Base-by-base conservation (phyloP, 2,888 invertebrate species). In the Archips xylosteana region DNA sequence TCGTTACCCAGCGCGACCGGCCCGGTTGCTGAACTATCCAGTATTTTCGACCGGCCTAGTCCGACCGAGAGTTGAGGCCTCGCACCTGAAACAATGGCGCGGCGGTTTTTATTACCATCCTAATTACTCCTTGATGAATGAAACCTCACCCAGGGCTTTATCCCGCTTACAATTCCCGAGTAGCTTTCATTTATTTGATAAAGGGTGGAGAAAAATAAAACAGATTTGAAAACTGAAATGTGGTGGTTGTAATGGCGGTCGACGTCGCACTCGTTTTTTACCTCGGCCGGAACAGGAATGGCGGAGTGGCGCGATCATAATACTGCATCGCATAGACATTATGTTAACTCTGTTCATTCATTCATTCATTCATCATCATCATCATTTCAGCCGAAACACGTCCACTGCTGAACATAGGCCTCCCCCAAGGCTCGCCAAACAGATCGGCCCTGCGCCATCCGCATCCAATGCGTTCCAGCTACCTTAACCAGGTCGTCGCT, bases 121-220 rank as follows among this genome's bases (percentile, higher is more conserved):
- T 72, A 67, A 67, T 72, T 67, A 72, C 66, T 60, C 45, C 51
- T 6, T 72, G 67, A 72, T 54, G 71, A 66, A 72, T 72, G 71
- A 72, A 72, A 67, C 67, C 67, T 45, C 62, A 61, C 32, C 63
- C 32, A 32, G n/a, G 5, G 47, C 23, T 45, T 63, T 47, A 45
- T 13, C 39, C 13, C 32, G 62, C 42, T 62, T 32, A 47, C 45
- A 47, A 63, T 63, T 47, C 32, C 32, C 34, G 63, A 34, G 13
- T 42, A 42, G 61, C 71, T 71, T 60, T 45, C 59, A 51, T 32
- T 42, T 71, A 66, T 66, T 67, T 71, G 34, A 66, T 62, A 67
- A 66, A 66, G 65, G 66, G 66, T 54, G 66, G 39, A 54, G 61
- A 61, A 66, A 71, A 66, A 42, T 54, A 9, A 61, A 66, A 60